Percentiles rank a stretch among this genome's conserved stretches.
These are phyloP conservation scores for Eulemur macaco DNA, from an alignment of 2,113 vertebrate species.

Conservation along the genomic window DNA sequence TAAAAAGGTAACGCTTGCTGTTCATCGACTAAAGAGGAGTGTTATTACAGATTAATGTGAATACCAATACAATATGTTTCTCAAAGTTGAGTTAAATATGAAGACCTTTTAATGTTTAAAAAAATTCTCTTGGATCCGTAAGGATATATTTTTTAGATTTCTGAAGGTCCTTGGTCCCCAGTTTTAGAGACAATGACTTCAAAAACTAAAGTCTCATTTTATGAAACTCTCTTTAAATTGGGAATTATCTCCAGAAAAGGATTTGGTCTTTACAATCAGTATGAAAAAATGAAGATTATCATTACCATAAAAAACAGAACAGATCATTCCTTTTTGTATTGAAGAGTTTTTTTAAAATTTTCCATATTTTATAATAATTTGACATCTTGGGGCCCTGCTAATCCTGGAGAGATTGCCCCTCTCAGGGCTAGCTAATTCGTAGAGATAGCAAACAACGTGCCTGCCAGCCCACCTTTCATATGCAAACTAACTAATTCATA, in stretches of 20 bases:
- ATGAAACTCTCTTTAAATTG: constrained; percentile 5
- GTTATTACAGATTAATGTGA: neutral
- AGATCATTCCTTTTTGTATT: neutral
- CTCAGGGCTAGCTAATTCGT: neutral
- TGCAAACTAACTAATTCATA: constrained; percentile 1
- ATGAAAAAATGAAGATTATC: neutral
- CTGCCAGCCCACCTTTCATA: neutral
- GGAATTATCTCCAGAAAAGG: neutral
- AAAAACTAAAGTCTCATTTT: constrained; percentile 29
- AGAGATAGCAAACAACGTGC: neutral
- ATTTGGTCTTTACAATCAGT: neutral
- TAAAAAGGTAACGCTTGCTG: neutral
- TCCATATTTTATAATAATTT: neutral
- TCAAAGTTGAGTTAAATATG: neutral
- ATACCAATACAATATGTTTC: neutral
- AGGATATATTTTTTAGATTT: constrained; percentile 1
- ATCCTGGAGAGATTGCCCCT: neutral
- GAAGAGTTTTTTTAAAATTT: neutral
- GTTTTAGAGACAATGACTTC: constrained; percentile 18
- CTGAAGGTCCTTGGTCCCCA: neutral
- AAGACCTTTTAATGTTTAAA: neutral
- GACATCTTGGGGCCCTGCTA: neutral
- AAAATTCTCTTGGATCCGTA: neutral
- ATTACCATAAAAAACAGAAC: constrained; percentile 30
- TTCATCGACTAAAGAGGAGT: neutral